Base-by-base conservation (phyloP, 2,113 vertebrate species). In the Cephalopterus ornatus region DNA sequence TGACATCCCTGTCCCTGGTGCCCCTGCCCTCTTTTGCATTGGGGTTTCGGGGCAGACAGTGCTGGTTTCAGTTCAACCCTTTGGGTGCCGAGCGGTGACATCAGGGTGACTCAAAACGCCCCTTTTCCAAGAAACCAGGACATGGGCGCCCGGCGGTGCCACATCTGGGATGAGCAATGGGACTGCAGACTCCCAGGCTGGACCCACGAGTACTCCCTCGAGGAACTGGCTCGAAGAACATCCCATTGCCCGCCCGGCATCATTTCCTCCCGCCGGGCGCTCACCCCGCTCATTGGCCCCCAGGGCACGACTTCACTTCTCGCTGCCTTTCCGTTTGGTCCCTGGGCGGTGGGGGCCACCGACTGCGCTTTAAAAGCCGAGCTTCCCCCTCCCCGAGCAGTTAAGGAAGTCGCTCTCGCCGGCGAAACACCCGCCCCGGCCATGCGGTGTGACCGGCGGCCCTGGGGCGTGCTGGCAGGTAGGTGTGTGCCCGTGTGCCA, bases 161-260 rank as follows among this genome's bases (percentile, higher is more conserved):
- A 0, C 59, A 15, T 3, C 59, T 4, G 8, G 50, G 50, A 10
- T 2, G 12, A 49, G 24, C 80, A 2, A 37, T 0, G 50, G 77
- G 7, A 56, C 11, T 0, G 3, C 4, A 3, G 27, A 16, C 21
- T 70, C 41, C 16, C 49, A 0, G 5, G 46, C 70, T 21, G 82
- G 62, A 85, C 84, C 47, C 17, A 7, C 30, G 2, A 4, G 12
- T 67, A 71, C 92, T 93, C 96, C 95, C 88, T 96, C 96, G 95
- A 97, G 92, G 95, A 96, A 97, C 85, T 86, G 63, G 76, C 27
- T 96, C 92, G 85, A 97, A 95, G 95, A 96, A 95, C 74, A 61
- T 88, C 24, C 46, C 55, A 26, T 18, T 16, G 20, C 5, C 50
- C 4, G 1, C 4, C 63, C 14, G 2, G 88, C 77, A 82, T 85